Percentiles rank a stretch among this genome's conserved stretches.
Conservation (phyloP, 2,113 vertebrate genomes). For the Orientallactaga bullata region DNA sequence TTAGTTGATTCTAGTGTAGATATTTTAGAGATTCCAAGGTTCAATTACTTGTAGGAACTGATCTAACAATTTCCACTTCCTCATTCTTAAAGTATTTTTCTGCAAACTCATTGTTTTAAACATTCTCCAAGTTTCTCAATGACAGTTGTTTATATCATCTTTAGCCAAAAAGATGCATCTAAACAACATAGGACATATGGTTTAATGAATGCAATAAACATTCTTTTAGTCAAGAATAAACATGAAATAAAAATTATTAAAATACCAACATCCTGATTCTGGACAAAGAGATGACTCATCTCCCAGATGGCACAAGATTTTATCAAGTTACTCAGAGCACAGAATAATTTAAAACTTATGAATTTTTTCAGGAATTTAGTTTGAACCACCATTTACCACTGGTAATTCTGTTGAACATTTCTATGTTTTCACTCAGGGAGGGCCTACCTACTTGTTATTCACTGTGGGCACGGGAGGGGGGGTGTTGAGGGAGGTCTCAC, state of each 20-base stretch:
- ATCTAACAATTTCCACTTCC: slow-evolving; percentile 25
- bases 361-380: neutral
- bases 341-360: slow-evolving; percentile 8
- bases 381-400: neutral
- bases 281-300: slow-evolving; percentile 16
- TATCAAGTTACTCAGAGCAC: neutral
- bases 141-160: slow-evolving; percentile 9
- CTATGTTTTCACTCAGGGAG: neutral
- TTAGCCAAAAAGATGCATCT: slow-evolving; percentile 24
- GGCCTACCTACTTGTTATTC: neutral
- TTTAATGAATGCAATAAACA: slow-evolving; percentile 38
- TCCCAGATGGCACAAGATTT: neutral
- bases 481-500: neutral
- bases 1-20: slow-evolving; percentile 34
- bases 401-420: neutral
- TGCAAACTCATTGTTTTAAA: slow-evolving; percentile 58
- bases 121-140: slow-evolving; percentile 45
- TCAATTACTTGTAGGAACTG: slow-evolving; percentile 4
- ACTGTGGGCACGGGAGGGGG: neutral
- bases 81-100: slow-evolving; percentile 68
- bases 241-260: slow-evolving; percentile 54
- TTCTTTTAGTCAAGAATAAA: slow-evolving; percentile 50
- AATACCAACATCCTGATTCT: neutral
- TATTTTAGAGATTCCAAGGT: slow-evolving; percentile 1
- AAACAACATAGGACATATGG: neutral